Conservation (phyloP, 2,888 invertebrate species). For the Geophilus truncorum region DNA sequence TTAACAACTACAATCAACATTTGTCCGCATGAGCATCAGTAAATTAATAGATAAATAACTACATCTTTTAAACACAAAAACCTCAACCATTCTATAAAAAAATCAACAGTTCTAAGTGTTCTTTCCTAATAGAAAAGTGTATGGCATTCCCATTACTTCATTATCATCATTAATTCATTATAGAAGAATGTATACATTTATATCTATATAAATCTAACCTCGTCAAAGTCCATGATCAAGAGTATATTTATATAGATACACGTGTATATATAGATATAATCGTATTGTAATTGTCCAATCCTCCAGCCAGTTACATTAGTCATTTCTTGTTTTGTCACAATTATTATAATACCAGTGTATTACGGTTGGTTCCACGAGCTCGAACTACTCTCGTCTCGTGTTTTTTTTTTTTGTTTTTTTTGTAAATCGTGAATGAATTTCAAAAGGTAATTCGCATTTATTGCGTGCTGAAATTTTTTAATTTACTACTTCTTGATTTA, state of each 20-base stretch:
- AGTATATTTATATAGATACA: not conserved
- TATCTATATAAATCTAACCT: not conserved
- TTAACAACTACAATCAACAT: not conserved
- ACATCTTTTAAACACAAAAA: no score
- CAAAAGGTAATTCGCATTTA: not conserved
- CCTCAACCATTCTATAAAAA: not conserved
- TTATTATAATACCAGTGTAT: slow-evolving; percentile 9
- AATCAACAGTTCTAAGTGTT: not conserved
- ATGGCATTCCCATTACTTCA: not conserved
- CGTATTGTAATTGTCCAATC: no score
- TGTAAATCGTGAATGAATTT: not conserved
- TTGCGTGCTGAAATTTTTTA: not conserved
- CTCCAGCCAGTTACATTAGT: not conserved
- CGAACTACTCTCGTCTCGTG: not conserved
- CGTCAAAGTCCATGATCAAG: not conserved
- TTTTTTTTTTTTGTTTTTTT: no score
- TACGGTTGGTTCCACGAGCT: not conserved
- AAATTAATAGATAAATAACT: no score
- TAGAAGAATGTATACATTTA: not conserved
- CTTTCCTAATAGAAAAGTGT: not conserved
- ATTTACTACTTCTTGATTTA: no score
- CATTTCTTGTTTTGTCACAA: not conserved
- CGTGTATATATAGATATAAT: not conserved
- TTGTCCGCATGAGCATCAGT: not conserved
- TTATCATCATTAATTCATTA: slow-evolving; percentile 8